Base-by-base conservation (phyloP, 2,888 invertebrate genomes). In the Diarsia brunnea region DNA sequence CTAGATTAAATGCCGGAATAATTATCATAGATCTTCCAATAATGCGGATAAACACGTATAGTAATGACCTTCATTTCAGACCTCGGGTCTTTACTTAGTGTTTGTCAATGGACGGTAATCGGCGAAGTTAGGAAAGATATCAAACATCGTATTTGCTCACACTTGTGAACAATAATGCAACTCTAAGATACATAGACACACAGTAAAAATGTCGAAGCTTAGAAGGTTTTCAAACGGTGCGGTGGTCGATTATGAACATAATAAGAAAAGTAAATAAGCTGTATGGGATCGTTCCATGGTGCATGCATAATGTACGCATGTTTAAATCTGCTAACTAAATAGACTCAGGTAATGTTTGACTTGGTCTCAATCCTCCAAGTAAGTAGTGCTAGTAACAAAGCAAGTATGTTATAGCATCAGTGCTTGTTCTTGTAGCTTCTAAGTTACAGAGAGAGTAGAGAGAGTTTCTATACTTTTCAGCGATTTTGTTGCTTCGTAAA, bases 41-140 rank as follows among this genome's bases (percentile, higher is more conserved):
- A 69, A 84, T 58, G 31, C 61, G 64, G 16, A 69, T 75, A 89
- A 88, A 89, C 81, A 89, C 31, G n/a, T 27, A 55, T 81, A 86
- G 79, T 78, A 86, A 69, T 89, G 87, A 89, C 90, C 90, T 89
- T 90, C 75, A 67, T 67, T 66, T 71, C 7, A 8, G 45, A 61
- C 24, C 43, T 64, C 69, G 38, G n/a, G 16, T 67, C 51, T 75
- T 61, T 64, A 45, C 61, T 51, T 67, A 75, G 16, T 51, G 69
- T 89, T 89, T 74, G 89, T 86, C 88, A 88, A 88, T 85, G 85
- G 79, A 31, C 58, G 53, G 65, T 58, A 76, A 73, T 43, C 79
- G 55, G 38, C 31, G 61, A 49, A 60, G 74, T 78, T 75, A 71
- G 69, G 75, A 68, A 79, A 79, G 70, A 74, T 53, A 78, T 69